phyloP scores from a whole-genome alignment of 2,797 vertebrate species.

The Mormyrus hasselquistii region DNA sequence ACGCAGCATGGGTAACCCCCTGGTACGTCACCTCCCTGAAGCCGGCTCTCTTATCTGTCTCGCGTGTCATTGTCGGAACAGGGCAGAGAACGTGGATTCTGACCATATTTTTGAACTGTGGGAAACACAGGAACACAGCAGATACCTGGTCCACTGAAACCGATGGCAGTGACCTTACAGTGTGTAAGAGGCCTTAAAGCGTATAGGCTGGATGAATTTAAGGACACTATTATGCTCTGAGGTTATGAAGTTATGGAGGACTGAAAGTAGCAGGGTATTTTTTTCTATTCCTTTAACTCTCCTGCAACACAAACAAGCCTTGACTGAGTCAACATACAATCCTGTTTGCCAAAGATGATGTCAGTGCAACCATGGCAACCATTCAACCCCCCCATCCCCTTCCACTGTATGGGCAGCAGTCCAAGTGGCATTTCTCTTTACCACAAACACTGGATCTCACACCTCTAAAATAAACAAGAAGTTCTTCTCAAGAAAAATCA shows the following conservation, averaged over 20 bases:
- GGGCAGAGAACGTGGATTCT: not conserved
- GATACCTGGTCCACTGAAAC: not conserved
- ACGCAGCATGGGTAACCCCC: not conserved
- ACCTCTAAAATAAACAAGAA: not conserved
- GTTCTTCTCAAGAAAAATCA: not conserved
- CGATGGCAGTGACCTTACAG: not conserved
- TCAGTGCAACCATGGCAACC: slow-evolving; percentile 60
- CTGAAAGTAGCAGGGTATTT: not conserved
- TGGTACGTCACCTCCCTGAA: not conserved
- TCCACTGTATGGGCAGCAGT: slow-evolving; percentile 43
- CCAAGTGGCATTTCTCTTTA: slow-evolving; percentile 30
- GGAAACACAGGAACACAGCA: not conserved
- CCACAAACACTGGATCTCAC: slow-evolving; percentile 4
- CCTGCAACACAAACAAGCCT: slow-evolving; percentile 48
- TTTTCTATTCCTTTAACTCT: not conserved
- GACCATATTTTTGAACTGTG: not conserved
- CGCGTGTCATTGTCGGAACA: not conserved
- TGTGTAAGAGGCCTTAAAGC: not conserved
- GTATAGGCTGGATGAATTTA: not conserved
- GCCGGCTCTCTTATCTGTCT: not conserved
- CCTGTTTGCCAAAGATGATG: slow-evolving; percentile 46
- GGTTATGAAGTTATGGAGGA: not conserved
- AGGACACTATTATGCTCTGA: not conserved
- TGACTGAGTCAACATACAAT: slow-evolving; percentile 40
- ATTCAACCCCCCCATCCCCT: slow-evolving; percentile 44